A percentile compares a stretch with the other conserved stretches of the same genome.
phyloP scores from a whole-genome alignment of 2,888 invertebrate genomes.

The Agelastica alni region DNA sequence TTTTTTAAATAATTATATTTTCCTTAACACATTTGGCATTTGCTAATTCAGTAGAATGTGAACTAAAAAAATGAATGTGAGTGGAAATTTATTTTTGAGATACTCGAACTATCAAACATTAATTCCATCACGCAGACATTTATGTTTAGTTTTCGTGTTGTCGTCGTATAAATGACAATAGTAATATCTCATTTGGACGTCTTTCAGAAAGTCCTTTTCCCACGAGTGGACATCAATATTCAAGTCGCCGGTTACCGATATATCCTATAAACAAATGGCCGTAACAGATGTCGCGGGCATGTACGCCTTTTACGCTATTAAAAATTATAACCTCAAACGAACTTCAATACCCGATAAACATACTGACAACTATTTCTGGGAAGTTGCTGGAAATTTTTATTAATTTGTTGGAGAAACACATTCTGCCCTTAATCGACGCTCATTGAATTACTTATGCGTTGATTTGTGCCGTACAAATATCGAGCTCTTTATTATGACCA shows the following conservation, averaged over 20 bases:
- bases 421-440: no score
- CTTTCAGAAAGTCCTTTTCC: constrained; percentile 30
- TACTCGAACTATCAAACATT: constrained; percentile 1
- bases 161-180: constrained; percentile 15
- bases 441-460: no score
- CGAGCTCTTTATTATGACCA: no score
- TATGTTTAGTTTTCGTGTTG: constrained; percentile 19
- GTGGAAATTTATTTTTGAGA: no score
- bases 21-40: no score
- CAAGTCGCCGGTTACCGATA: constrained; percentile 31
- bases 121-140: constrained; percentile 15
- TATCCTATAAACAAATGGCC: constrained; percentile 31
- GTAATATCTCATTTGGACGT: constrained; percentile 23
- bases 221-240: constrained; percentile 38
- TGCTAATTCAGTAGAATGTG: no score
- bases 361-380: constrained; percentile 1
- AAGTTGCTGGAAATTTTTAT: no score
- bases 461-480: no score
- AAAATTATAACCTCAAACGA: constrained; percentile 21
- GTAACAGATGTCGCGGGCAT: constrained; percentile 22
- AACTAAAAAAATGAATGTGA: no score
- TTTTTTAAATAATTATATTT: no score
- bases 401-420: no score
- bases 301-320: constrained; percentile 16
- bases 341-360: not conserved